These are phyloP conservation scores for Uropsilus gracilis DNA, from an alignment of 2,113 vertebrate species.

Conservation along the genomic window DNA sequence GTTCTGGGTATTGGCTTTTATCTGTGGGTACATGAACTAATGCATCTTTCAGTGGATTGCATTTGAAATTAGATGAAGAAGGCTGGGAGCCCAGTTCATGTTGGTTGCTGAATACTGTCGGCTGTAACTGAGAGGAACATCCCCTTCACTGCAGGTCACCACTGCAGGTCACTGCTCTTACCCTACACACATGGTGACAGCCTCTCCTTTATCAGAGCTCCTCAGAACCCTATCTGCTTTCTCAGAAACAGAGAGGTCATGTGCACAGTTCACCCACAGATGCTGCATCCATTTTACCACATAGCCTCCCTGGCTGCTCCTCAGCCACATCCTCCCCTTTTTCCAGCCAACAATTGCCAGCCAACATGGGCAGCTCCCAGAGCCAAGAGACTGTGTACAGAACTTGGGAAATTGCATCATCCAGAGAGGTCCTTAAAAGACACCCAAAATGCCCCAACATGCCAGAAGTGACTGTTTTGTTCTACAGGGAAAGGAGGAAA, in stretches of 20 bases:
- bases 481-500: not conserved
- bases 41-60: too few species aligned
- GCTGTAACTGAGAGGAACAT: not conserved
- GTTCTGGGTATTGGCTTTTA: not conserved
- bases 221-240: too few species aligned
- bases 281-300: too few species aligned
- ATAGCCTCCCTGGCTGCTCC: not conserved
- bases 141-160: not conserved
- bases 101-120: not conserved
- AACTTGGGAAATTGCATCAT: not conserved
- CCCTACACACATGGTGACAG: too few species aligned
- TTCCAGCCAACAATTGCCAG: not conserved
- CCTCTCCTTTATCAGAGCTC: not conserved
- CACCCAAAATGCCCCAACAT: not conserved
- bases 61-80: not conserved
- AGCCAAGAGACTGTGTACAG: fast-evolving
- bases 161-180: too few species aligned
- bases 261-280: not conserved
- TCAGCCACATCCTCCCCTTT: not conserved
- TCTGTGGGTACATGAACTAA: not conserved
- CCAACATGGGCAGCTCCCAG: too few species aligned
- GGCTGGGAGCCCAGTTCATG: not conserved
- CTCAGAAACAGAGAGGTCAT: not conserved
- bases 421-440: not conserved
- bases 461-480: not conserved